Percentiles rank a stretch among this genome's conserved stretches.
Conservation (phyloP, 2,113 vertebrate species). For the Toxotes chatareus region DNA sequence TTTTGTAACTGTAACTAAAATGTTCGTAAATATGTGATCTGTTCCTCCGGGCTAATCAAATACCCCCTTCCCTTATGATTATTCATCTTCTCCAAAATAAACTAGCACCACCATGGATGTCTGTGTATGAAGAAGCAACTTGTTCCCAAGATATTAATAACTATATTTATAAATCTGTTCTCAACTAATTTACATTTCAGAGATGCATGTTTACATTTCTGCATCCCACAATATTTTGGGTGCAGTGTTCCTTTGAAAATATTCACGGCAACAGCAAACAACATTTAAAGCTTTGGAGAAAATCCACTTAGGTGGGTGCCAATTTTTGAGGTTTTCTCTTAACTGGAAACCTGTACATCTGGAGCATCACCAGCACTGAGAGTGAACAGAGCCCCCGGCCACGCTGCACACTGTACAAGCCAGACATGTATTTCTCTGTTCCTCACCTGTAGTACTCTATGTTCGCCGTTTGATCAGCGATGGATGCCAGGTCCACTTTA, state of each 20-base stretch:
- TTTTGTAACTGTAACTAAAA: not conserved
- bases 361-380: not conserved
- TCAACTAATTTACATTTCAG: slow-evolving; percentile 14
- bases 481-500: slow-evolving; percentile 83
- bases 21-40: slow-evolving; percentile 5
- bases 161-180: not conserved
- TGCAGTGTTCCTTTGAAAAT: not conserved
- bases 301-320: not conserved
- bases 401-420: not conserved
- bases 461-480: slow-evolving; percentile 79
- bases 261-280: slow-evolving; percentile 10
- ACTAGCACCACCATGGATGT: not conserved
- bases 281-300: not conserved
- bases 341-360: not conserved
- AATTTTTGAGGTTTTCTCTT: not conserved
- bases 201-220: slow-evolving; percentile 10
- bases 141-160: not conserved
- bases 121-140: slow-evolving; percentile 4
- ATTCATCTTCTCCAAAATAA: not conserved
- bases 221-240: not conserved
- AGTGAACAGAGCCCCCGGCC: not conserved
- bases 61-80: not conserved
- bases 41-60: not conserved
- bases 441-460: slow-evolving; percentile 93
- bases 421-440: not conserved